Conservation (phyloP, 2,888 invertebrate species). For the Agonopterix arenella region DNA sequence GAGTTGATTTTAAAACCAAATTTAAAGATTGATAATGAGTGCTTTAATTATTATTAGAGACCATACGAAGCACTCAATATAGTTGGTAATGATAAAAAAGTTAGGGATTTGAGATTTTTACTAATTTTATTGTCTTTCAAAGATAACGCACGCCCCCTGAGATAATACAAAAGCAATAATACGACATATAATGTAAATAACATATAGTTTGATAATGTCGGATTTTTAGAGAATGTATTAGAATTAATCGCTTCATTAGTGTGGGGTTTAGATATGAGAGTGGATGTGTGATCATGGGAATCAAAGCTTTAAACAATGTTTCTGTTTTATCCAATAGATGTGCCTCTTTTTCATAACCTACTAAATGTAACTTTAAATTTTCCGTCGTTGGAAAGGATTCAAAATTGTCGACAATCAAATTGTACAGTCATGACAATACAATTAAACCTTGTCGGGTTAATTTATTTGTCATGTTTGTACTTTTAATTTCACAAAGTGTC, state of each 20-base stretch:
- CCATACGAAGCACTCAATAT: slow-evolving; percentile 60
- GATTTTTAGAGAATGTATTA: slow-evolving; percentile 74
- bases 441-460: too few species aligned
- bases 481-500: too few species aligned
- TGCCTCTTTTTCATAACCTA: slow-evolving; percentile 33
- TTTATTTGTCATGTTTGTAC: too few species aligned
- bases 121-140: slow-evolving; percentile 60
- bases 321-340: slow-evolving; percentile 50
- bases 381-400: too few species aligned
- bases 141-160: slow-evolving; percentile 66
- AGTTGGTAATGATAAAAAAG: slow-evolving; percentile 56
- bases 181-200: slow-evolving; percentile 74
- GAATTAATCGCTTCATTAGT: slow-evolving; percentile 67
- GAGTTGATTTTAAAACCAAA: slow-evolving; percentile 63
- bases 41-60: slow-evolving; percentile 67
- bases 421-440: too few species aligned
- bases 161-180: slow-evolving; percentile 75
- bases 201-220: slow-evolving; percentile 74
- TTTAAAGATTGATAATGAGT: slow-evolving; percentile 64
- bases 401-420: too few species aligned
- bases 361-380: too few species aligned
- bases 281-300: slow-evolving; percentile 68
- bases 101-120: slow-evolving; percentile 71
- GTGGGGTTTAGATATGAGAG: slow-evolving; percentile 48
- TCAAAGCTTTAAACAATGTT: slow-evolving; percentile 73